phyloP scores from a whole-genome alignment of 2,888 invertebrate genomes.

The Nudaria mundana region DNA sequence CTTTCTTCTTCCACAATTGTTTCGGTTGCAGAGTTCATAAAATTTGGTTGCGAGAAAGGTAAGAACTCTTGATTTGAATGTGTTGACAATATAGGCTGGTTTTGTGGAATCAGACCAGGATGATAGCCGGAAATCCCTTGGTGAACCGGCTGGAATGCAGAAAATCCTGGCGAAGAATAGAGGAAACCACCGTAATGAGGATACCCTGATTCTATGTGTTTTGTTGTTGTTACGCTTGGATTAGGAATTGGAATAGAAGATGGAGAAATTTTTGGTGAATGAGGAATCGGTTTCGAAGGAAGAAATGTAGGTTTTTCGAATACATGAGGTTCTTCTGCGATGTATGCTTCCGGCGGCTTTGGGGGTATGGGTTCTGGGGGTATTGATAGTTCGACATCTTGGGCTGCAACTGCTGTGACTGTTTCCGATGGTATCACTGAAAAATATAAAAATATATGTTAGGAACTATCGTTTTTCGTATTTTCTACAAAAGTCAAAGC shows the following conservation, averaged over 20 bases:
- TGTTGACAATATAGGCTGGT: constrained; percentile 42
- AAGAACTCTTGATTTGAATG: constrained; percentile 39
- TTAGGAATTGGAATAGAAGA: constrained; percentile 75
- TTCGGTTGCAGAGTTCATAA: background rate
- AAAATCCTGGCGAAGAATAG: constrained; percentile 71
- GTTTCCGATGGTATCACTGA: constrained; percentile 26
- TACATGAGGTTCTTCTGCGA: constrained; percentile 37
- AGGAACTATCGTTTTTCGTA: too few species aligned
- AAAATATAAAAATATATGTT: constrained; percentile 16
- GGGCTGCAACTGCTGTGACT: constrained; percentile 23
- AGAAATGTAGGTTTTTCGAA: constrained; percentile 57
- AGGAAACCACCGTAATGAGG: constrained; percentile 64
- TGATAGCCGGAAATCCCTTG: constrained; percentile 34
- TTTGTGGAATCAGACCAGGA: constrained; percentile 45
- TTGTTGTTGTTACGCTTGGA: constrained; percentile 63
- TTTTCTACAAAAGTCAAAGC: too few species aligned
- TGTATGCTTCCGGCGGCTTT: constrained; percentile 48
- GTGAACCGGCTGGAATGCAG: constrained; percentile 67
- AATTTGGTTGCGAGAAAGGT: constrained; percentile 19
- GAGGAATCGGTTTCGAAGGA: constrained; percentile 56
- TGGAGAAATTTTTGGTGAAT: constrained; percentile 71
- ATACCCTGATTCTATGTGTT: constrained; percentile 56
- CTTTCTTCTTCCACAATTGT: constrained; percentile 21
- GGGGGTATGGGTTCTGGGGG: constrained; percentile 42
- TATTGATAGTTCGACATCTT: constrained; percentile 42